Evolutionary conservation across 2,113 vertebrate genomes (phyloP).

Genomic region (Myrmecobius fasciatus): DNA sequence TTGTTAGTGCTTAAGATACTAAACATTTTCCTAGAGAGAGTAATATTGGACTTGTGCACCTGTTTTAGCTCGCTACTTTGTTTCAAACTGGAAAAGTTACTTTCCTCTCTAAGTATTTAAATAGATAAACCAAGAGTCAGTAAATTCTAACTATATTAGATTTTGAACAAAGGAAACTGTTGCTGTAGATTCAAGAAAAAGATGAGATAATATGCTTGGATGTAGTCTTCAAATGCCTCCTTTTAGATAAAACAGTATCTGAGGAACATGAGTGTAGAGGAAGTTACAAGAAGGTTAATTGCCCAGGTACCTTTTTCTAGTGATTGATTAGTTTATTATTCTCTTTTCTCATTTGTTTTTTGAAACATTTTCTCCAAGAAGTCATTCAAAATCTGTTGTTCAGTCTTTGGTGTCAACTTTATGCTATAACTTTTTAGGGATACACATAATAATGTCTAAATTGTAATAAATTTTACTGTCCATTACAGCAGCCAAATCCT

Average conservation of each 20-base stretch:
- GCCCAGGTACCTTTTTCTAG: not conserved
- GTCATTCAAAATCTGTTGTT: not conserved
- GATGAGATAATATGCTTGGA: not conserved
- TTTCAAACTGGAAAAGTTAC: not conserved
- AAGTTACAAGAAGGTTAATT: not conserved
- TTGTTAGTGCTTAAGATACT: not conserved
- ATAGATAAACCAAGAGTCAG: not conserved
- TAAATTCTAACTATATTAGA: constrained; percentile 25
- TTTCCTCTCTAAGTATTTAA: not conserved
- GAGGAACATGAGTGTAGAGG: not conserved
- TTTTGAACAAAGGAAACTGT: not conserved
- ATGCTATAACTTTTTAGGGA: constrained; percentile 10
- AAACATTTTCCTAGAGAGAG: not conserved
- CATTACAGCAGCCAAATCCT: not conserved
- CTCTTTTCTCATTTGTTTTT: not conserved
- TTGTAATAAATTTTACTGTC: constrained; percentile 55
- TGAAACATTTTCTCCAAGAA: constrained; percentile 30
- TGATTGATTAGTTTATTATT: not conserved
- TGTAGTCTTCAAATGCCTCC: not conserved
- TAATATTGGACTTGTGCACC: constrained; percentile 26
- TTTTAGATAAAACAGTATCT: not conserved
- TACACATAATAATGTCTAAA: constrained; percentile 2
- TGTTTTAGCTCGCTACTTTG: constrained; percentile 36
- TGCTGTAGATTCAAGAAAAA: not conserved
- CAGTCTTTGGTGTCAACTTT: constrained; percentile 23